These are phyloP conservation scores for Zaprionus davidi DNA, from an alignment of 1,140 invertebrate species.

Conservation along the genomic window DNA sequence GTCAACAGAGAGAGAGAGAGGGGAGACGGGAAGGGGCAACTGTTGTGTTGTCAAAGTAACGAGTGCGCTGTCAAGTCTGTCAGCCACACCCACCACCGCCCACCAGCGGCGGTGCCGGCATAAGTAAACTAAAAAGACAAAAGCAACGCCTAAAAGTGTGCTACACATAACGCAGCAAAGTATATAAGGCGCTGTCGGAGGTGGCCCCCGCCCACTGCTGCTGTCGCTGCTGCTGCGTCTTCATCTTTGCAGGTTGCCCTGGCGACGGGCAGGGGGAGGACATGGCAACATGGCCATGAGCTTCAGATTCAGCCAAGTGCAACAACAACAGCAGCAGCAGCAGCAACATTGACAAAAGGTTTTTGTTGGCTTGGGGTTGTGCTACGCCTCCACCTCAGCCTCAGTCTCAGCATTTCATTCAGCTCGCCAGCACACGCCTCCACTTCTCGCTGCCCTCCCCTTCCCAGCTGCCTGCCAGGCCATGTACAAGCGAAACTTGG, in stretches of 20 bases:
- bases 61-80: constrained; percentile 78
- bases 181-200: constrained; percentile 10
- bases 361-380: constrained; percentile 30
- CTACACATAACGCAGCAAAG: constrained; percentile 69
- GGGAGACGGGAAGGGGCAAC: not conserved
- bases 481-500: constrained; percentile 49
- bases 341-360: constrained; percentile 55
- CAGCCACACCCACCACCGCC: constrained; percentile 45
- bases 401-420: not conserved
- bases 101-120: constrained; percentile 21
- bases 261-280: constrained; percentile 31
- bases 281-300: constrained; percentile 40
- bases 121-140: constrained; percentile 83
- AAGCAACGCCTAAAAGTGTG: constrained; percentile 78
- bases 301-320: constrained; percentile 45
- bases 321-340: constrained; percentile 47
- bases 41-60: constrained; percentile 78
- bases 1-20: constrained; percentile 5
- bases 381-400: constrained; percentile 14
- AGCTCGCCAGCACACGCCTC: constrained; percentile 3
- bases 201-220: constrained; percentile 5
- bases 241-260: constrained; percentile 67
- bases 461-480: constrained; percentile 7
- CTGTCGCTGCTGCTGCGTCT: constrained; percentile 54
- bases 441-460: not conserved